Percentiles rank a stretch among this genome's conserved stretches.
Evolutionary conservation across 2,113 vertebrate genomes (phyloP).

Genomic region (Camelus dromedarius): DNA sequence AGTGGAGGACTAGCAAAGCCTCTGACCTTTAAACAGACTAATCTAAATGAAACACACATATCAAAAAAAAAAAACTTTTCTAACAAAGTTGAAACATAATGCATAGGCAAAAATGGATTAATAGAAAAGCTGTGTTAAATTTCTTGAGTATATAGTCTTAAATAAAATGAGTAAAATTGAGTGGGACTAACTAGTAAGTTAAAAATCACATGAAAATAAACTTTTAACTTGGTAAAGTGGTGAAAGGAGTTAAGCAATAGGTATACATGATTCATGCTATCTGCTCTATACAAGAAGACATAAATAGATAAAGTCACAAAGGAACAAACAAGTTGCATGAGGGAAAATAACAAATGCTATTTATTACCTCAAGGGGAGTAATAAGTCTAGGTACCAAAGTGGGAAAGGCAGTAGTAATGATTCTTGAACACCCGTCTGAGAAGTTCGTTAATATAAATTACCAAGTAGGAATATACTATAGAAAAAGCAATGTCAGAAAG

Average conservation of each 20-base stretch:
- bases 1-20: background rate
- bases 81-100: background rate
- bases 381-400: background rate
- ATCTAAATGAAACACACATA: background rate
- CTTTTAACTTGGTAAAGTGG: background rate
- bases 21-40: background rate
- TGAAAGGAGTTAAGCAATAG: background rate
- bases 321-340: background rate
- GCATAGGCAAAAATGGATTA: background rate
- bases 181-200: background rate
- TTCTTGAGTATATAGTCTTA: background rate
- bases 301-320: background rate
- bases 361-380: background rate
- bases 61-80: background rate
- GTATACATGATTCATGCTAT: background rate
- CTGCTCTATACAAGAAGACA: constrained; percentile 6
- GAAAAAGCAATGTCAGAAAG: constrained; percentile 13
- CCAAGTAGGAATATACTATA: background rate
- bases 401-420: background rate
- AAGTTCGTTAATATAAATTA: background rate
- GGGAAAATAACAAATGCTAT: background rate
- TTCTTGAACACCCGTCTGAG: background rate
- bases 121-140: constrained; percentile 19
- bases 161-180: constrained; percentile 18
- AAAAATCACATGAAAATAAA: constrained; percentile 16